Evolutionary conservation across 2,797 vertebrate species (phyloP).

Genomic region (Sphenodon punctatus): DNA sequence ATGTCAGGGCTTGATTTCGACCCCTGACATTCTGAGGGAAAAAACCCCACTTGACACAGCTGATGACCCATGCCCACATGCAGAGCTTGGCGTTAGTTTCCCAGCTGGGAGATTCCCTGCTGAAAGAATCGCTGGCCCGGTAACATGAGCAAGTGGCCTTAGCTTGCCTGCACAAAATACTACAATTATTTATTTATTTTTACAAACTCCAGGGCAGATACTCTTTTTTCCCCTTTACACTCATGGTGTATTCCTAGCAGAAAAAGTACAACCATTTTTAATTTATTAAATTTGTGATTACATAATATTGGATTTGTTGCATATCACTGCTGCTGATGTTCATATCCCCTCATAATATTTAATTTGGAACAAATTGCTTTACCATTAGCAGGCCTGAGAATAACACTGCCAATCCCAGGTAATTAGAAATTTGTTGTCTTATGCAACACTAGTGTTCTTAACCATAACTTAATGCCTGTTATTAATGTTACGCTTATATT

Average conservation of each 20-base stretch:
- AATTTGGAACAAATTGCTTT: not conserved
- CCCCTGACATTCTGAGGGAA: no score
- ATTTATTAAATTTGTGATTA: not conserved
- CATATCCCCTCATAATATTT: not conserved
- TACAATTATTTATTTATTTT: not conserved
- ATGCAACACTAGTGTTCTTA: not conserved
- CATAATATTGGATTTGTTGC: not conserved
- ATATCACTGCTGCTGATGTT: not conserved
- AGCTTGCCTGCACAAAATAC: not conserved
- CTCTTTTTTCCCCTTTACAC: not conserved
- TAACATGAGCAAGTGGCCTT: no score
- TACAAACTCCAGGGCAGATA: rapidly evolving
- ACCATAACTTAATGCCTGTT: not conserved
- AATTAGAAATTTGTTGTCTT: not conserved
- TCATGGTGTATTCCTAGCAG: not conserved
- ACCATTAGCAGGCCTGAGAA: not conserved
- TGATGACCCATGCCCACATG: no score
- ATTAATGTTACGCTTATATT: not conserved
- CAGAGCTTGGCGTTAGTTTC: no score
- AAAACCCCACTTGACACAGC: no score
- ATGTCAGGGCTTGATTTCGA: no score
- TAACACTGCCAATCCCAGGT: not conserved
- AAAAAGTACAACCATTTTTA: not conserved
- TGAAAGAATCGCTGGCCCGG: no score
- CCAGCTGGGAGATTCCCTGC: no score